These are phyloP conservation scores for Brachionus koreanus DNA, from an alignment of 1,140 invertebrate species.

Conservation along the genomic window DNA sequence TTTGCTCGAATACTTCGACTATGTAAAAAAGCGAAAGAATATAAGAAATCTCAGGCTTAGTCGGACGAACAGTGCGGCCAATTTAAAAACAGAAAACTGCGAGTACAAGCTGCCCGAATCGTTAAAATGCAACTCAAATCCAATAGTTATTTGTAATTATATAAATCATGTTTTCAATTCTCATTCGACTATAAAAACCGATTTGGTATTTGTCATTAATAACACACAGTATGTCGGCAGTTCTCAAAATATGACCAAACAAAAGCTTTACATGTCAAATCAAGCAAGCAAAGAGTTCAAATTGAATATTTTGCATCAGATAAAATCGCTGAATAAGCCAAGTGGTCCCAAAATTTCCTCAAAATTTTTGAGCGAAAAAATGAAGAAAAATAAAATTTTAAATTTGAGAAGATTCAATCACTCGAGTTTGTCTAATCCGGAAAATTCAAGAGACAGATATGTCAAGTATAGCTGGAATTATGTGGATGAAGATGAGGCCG, in stretches of 20 bases:
- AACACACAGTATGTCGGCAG: not conserved
- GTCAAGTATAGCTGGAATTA: not conserved
- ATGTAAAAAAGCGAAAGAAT: not conserved
- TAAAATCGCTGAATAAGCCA: conserved; percentile 7
- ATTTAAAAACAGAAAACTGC: not conserved
- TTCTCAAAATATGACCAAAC: not conserved
- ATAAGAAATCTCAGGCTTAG: not conserved
- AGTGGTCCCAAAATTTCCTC: not conserved
- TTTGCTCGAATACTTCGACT: not conserved
- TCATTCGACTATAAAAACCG: not conserved
- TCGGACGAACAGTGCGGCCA: not conserved
- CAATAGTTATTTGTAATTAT: conserved; percentile 22
- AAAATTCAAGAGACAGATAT: not conserved
- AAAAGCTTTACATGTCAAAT: conserved; percentile 1
- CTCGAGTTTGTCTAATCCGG: not conserved
- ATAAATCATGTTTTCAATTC: conserved; percentile 33
- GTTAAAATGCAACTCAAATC: conserved; percentile 7
- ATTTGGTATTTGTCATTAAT: not conserved
- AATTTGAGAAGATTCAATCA: not conserved
- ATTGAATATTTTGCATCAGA: conserved; percentile 20
- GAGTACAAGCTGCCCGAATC: not conserved
- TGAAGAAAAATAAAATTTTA: not conserved
- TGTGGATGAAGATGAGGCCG: not conserved
- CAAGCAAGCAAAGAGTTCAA: conserved; percentile 3
- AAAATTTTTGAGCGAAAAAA: not conserved